Percentiles rank a stretch among this genome's conserved stretches.
These are phyloP conservation scores for Blastobasis lacticolella DNA, from an alignment of 2,888 invertebrate genomes.

Conservation along the genomic window DNA sequence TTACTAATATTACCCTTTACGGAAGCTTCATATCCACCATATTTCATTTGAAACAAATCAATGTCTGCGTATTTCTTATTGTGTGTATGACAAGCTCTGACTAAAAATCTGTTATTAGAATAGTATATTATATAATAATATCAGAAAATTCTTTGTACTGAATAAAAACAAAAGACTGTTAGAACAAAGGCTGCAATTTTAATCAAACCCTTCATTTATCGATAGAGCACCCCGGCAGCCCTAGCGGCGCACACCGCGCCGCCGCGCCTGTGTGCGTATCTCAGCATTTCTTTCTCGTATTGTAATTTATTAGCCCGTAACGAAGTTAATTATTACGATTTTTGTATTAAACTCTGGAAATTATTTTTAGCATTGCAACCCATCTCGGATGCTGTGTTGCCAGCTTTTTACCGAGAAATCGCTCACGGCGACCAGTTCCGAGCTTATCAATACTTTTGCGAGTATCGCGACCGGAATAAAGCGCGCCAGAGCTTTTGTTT, in stretches of 20 bases:
- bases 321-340: slow-evolving; percentile 74
- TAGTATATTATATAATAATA: too few species aligned
- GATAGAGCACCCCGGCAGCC: not conserved
- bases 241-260: slow-evolving; percentile 15
- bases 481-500: too few species aligned
- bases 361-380: slow-evolving; percentile 64
- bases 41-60: too few species aligned
- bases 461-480: not conserved
- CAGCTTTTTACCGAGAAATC: slow-evolving; percentile 29
- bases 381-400: slow-evolving; percentile 25
- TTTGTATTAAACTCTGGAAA: slow-evolving; percentile 74
- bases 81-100: too few species aligned
- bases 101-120: too few species aligned
- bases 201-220: too few species aligned
- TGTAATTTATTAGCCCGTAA: slow-evolving; percentile 74
- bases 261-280: slow-evolving; percentile 37
- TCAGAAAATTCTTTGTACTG: too few species aligned
- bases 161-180: too few species aligned
- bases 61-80: too few species aligned
- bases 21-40: too few species aligned
- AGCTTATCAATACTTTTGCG: slow-evolving; percentile 8
- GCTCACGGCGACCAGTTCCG: slow-evolving; percentile 15
- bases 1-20: too few species aligned
- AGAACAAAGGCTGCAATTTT: too few species aligned
- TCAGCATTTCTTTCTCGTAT: slow-evolving; percentile 70